Evolutionary conservation across 2,113 vertebrate species (phyloP).

Genomic region (Xenus cinereus): DNA sequence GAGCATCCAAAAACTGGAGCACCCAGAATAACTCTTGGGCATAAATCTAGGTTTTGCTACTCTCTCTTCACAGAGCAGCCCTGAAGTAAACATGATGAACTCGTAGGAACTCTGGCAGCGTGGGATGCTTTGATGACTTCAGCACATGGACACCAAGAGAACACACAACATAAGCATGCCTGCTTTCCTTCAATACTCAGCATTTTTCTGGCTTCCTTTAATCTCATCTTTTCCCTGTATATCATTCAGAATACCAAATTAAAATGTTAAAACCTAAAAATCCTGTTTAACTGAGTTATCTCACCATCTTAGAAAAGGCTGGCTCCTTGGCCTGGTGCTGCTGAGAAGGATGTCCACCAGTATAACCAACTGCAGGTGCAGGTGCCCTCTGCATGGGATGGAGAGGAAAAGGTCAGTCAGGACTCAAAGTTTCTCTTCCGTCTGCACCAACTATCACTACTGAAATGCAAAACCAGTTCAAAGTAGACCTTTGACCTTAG

Average conservation of each 20-base stretch:
- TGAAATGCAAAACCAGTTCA: background rate
- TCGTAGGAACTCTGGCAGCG: accelerated
- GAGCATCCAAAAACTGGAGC: background rate
- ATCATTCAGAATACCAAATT: background rate
- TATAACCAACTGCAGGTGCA: background rate
- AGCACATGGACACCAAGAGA: background rate
- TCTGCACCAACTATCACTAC: background rate
- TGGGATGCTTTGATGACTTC: background rate
- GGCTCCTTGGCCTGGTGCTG: background rate
- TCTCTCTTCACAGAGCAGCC: background rate
- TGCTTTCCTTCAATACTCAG: background rate
- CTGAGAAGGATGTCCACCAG: background rate
- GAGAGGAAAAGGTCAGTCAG: background rate
- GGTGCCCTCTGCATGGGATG: background rate
- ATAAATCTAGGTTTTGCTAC: background rate
- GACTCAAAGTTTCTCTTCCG: background rate
- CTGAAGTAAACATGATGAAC: background rate
- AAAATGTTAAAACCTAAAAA: background rate
- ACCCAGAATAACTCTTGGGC: background rate
- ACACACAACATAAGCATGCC: accelerated
- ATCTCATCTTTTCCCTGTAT: background rate
- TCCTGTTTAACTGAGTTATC: background rate
- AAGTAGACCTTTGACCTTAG: background rate
- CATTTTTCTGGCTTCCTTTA: background rate
- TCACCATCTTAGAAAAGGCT: background rate